A percentile compares a stretch with the other conserved stretches of the same genome.
phyloP scores from a whole-genome alignment of 1,140 invertebrate species.

The Drosophila tropicalis region DNA sequence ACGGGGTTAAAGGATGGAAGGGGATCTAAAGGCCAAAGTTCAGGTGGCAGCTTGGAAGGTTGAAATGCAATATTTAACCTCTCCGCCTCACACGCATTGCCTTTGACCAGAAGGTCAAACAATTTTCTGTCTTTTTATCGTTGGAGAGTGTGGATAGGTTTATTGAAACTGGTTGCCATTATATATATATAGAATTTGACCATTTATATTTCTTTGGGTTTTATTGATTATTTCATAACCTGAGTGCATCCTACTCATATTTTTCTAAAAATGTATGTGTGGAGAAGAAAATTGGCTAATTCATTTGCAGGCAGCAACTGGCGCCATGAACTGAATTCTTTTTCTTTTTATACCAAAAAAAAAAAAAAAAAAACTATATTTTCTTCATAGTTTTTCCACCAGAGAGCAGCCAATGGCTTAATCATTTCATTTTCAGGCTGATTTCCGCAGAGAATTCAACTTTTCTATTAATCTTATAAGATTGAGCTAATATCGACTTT shows the following conservation, averaged over 20 bases:
- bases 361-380: too few relatives aligned
- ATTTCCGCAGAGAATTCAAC: too few relatives aligned
- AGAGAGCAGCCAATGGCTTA: too few relatives aligned
- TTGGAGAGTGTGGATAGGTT: background rate
- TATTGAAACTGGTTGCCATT: background rate
- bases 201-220: background rate
- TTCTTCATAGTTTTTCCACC: too few relatives aligned
- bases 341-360: too few relatives aligned
- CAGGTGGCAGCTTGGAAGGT: conserved; percentile 17
- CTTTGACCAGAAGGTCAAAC: conserved; percentile 4
- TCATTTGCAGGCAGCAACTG: too few relatives aligned
- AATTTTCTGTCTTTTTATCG: background rate
- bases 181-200: background rate
- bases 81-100: background rate
- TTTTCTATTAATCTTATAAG: too few relatives aligned
- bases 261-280: too few relatives aligned
- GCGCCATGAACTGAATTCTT: too few relatives aligned
- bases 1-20: too few relatives aligned
- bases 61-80: conserved; percentile 2
- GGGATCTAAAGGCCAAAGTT: conserved; percentile 45
- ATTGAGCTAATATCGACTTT: background rate
- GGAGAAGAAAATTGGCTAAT: too few relatives aligned
- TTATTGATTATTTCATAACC: background rate
- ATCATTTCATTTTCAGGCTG: too few relatives aligned
- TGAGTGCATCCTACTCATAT: background rate